Percentiles rank a stretch among this genome's conserved stretches.
These are phyloP conservation scores for Dicentrarchus labrax DNA, from an alignment of 2,113 vertebrate species.

Conservation along the genomic window DNA sequence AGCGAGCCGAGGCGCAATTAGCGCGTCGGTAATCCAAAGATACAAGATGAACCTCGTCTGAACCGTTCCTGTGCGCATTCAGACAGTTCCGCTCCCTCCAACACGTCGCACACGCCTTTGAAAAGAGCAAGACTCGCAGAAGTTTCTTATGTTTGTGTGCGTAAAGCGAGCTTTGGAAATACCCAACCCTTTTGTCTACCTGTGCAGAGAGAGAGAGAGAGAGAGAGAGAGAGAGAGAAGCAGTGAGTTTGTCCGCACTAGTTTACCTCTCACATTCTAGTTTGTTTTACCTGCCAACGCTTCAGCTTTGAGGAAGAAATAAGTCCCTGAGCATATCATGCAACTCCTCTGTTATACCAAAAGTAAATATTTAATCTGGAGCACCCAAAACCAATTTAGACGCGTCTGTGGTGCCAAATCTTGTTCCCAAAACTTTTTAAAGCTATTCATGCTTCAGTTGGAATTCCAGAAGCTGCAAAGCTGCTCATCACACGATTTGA, in stretches of 20 bases:
- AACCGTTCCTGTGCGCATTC: constrained; percentile 31
- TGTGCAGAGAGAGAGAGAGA: constrained; percentile 26
- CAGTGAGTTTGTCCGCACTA: constrained; percentile 64
- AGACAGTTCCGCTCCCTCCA: constrained; percentile 23
- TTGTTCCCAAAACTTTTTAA: constrained; percentile 20
- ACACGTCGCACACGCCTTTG: constrained; percentile 32
- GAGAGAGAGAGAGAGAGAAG: constrained; percentile 5
- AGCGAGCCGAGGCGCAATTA: constrained; percentile 34
- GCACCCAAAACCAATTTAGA: not conserved
- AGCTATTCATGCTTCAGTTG: not conserved
- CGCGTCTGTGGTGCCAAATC: not conserved
- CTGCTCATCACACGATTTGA: too few relatives aligned
- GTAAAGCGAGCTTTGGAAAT: constrained; percentile 18
- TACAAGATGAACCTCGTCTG: constrained; percentile 7
- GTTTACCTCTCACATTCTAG: constrained; percentile 53
- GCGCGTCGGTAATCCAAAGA: constrained; percentile 32
- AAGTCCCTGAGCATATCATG: not conserved
- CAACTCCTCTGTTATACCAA: not conserved
- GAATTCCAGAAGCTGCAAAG: not conserved
- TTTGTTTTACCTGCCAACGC: constrained; percentile 37
- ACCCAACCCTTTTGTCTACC: constrained; percentile 67
- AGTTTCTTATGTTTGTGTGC: constrained; percentile 41
- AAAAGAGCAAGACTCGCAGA: not conserved
- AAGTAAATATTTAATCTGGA: constrained; percentile 20
- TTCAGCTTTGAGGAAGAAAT: not conserved